Conservation (phyloP, 2,797 vertebrate genomes). For the Melanotaenia trifasciata region DNA sequence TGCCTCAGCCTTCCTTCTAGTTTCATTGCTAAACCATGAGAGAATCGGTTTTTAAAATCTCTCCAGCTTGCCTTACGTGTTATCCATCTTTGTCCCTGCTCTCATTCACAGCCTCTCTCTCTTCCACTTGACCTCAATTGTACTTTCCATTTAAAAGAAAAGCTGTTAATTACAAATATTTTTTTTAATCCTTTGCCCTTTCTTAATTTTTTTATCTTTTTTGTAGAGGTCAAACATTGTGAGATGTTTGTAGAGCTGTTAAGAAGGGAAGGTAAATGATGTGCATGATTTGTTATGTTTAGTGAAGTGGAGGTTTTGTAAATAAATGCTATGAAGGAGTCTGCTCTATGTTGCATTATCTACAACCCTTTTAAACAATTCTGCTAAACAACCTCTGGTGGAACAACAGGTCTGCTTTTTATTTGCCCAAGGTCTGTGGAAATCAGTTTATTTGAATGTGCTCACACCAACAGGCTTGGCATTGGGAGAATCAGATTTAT, state of each 20-base stretch:
- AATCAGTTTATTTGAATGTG: conserved; percentile 72
- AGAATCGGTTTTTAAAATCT: conserved; percentile 41
- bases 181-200: neutral
- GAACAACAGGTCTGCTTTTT: conserved; percentile 72
- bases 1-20: conserved; percentile 66
- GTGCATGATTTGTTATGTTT: conserved; percentile 19
- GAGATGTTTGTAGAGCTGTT: conserved; percentile 14
- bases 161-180: conserved; percentile 27
- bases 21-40: conserved; percentile 64
- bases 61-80: conserved; percentile 33
- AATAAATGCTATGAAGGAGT: conserved; percentile 28
- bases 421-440: conserved; percentile 73
- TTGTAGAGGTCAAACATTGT: conserved; percentile 12
- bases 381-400: conserved; percentile 36
- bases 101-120: conserved; percentile 43
- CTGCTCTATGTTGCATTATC: conserved; percentile 42
- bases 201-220: conserved; percentile 2
- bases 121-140: conserved; percentile 42
- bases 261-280: conserved; percentile 12
- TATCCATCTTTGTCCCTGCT: conserved; percentile 38
- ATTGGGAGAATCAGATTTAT: conserved; percentile 68
- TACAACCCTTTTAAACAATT: conserved; percentile 57
- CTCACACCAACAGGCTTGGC: conserved; percentile 39
- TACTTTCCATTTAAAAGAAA: conserved; percentile 35
- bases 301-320: conserved; percentile 17